Conservation (phyloP, 2,113 vertebrate species). For the Heterochromis multidens region DNA sequence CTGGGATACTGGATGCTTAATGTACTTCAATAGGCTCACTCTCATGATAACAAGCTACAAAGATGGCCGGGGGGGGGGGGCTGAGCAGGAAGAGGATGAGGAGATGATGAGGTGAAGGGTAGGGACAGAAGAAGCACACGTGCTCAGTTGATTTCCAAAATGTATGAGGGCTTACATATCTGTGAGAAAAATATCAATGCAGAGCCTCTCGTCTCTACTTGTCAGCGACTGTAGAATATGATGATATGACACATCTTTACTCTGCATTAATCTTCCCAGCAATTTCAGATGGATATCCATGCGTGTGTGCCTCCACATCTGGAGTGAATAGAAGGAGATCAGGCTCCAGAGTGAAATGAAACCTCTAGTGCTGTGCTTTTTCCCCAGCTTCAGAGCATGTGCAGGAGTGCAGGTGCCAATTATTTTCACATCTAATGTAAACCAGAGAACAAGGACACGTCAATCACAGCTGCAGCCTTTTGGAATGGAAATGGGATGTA, state of each 20-base stretch:
- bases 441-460: constrained; percentile 64
- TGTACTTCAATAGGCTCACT: constrained; percentile 43
- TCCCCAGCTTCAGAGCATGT: constrained; percentile 39
- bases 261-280: constrained; percentile 31
- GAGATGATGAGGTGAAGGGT: constrained; percentile 31
- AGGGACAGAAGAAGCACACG: background rate
- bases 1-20: constrained; percentile 50
- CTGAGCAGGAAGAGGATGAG: constrained; percentile 8
- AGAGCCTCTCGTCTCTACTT: background rate
- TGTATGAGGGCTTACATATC: constrained; percentile 21
- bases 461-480: constrained; percentile 54
- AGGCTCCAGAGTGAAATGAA: constrained; percentile 43
- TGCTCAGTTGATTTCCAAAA: constrained; percentile 29
- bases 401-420: constrained; percentile 61
- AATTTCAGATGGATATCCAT: constrained; percentile 27
- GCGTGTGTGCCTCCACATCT: constrained; percentile 49
- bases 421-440: constrained; percentile 69
- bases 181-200: constrained; percentile 31
- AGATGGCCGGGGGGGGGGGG: constrained; percentile 36
- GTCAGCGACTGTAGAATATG: constrained; percentile 14
- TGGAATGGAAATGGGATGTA: constrained; percentile 58
- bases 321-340: constrained; percentile 55
- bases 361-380: constrained; percentile 21
- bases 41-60: constrained; percentile 45
- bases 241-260: constrained; percentile 27